Conservation (phyloP, 1,140 invertebrate species). For the Drosophila bipectinata region DNA sequence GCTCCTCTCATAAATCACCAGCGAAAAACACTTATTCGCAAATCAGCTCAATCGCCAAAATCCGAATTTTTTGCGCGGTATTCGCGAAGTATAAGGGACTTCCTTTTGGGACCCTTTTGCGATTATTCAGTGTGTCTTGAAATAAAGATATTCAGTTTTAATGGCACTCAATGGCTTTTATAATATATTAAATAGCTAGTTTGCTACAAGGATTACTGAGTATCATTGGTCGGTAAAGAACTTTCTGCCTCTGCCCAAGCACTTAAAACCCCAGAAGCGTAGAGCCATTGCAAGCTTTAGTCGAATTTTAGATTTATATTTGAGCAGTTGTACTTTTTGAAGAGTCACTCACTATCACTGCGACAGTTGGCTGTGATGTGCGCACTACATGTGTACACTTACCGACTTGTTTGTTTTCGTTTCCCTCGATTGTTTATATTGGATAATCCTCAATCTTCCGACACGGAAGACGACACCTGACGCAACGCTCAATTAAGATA, state of each 20-base stretch:
- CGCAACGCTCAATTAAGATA: conserved; percentile 13
- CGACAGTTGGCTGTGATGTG: conserved; percentile 16
- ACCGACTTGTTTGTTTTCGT: conserved; percentile 21
- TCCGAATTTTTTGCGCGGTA: background rate
- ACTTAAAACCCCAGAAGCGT: conserved; percentile 53
- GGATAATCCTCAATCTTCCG: conserved; percentile 62
- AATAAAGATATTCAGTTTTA: too few species aligned
- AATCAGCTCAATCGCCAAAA: conserved; percentile 20
- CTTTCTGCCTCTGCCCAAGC: conserved; percentile 12
- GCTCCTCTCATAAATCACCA: conserved; percentile 38
- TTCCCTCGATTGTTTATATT: conserved; percentile 27
- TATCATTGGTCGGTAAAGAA: background rate
- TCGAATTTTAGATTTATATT: conserved; percentile 45
- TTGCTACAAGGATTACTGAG: background rate
- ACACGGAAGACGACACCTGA: conserved; percentile 66
- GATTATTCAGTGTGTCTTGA: too few species aligned
- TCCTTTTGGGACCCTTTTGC: too few species aligned
- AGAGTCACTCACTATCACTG: conserved; percentile 15
- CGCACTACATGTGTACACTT: background rate
- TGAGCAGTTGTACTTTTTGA: conserved; percentile 38
- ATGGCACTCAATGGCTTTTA: too few species aligned
- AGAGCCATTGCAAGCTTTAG: conserved; percentile 34
- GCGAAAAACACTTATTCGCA: conserved; percentile 13
- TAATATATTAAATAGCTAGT: too few species aligned
- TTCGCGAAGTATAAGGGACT: background rate